These are phyloP conservation scores for Aspidiotus rigidus DNA, from an alignment of 2,888 invertebrate species.

Conservation along the genomic window DNA sequence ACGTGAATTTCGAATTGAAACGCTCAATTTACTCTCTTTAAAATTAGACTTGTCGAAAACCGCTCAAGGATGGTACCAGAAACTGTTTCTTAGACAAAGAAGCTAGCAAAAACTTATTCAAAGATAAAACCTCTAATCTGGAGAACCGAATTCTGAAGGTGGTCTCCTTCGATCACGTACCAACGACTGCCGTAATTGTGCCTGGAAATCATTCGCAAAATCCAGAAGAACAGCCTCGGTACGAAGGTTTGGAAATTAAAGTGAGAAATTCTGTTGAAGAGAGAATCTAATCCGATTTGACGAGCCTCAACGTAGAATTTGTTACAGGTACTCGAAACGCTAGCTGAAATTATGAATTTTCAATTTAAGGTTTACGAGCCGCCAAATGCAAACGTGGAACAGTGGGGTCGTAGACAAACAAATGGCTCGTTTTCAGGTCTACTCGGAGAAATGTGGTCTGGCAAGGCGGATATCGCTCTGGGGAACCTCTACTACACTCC, in stretches of 20 bases:
- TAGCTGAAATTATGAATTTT: constrained; percentile 64
- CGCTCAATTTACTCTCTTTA: constrained; percentile 3
- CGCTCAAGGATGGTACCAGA: neutral
- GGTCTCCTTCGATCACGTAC: constrained; percentile 58
- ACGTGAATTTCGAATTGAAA: neutral
- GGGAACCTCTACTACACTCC: constrained; percentile 69
- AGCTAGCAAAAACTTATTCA: constrained; percentile 35
- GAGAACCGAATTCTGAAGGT: constrained; percentile 53
- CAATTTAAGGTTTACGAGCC: constrained; percentile 58
- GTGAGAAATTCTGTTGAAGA: constrained; percentile 43
- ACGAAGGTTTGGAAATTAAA: constrained; percentile 59
- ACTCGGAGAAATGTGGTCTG: constrained; percentile 56
- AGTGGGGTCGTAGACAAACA: constrained; percentile 57
- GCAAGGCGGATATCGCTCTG: constrained; percentile 61
- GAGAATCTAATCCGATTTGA: neutral
- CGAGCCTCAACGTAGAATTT: neutral
- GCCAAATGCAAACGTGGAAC: constrained; percentile 50
- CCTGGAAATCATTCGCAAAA: constrained; percentile 18
- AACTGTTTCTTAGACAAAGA: constrained; percentile 36
- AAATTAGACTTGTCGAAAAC: neutral
- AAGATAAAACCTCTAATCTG: constrained; percentile 54
- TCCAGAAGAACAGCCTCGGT: constrained; percentile 35
- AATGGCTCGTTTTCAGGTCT: constrained; percentile 64
- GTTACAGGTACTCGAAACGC: constrained; percentile 55
- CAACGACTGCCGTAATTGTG: constrained; percentile 49